Conservation (phyloP, 2,888 invertebrate species). For the Scelioninae gen. 2 region DNA sequence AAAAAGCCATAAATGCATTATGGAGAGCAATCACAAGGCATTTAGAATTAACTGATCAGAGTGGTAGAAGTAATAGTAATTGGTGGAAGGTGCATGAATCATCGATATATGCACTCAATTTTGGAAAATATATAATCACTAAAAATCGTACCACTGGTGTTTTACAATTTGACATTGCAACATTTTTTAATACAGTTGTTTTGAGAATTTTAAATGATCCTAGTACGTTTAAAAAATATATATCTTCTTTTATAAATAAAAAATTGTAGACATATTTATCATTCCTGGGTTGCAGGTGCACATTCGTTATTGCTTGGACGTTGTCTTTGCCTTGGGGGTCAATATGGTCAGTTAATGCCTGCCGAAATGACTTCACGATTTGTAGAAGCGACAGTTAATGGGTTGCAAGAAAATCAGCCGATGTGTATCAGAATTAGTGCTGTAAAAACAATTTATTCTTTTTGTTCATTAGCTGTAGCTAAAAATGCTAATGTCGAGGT, state of each 20-base stretch:
- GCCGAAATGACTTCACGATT: constrained; percentile 75
- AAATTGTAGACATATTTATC: background rate
- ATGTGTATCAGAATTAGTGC: constrained; percentile 78
- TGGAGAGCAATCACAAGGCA: constrained; percentile 79
- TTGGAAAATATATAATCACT: constrained; percentile 76
- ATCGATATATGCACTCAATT: constrained; percentile 80
- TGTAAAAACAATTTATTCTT: constrained; percentile 76
- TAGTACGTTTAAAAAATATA: constrained; percentile 60
- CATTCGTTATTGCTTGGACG: constrained; percentile 78
- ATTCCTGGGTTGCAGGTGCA: constrained; percentile 71
- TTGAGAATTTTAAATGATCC: constrained; percentile 75
- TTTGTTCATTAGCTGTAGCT: constrained; percentile 71
- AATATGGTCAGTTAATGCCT: constrained; percentile 76
- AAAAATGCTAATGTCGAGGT: constrained; percentile 62
- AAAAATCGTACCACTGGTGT: constrained; percentile 69
- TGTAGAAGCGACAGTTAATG: constrained; percentile 77
- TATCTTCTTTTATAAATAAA: background rate
- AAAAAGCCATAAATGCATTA: constrained; percentile 77
- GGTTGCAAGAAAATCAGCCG: constrained; percentile 76
- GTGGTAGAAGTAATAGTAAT: constrained; percentile 70
- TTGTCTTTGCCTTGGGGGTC: constrained; percentile 78
- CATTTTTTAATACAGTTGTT: constrained; percentile 76
- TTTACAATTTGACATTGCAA: constrained; percentile 71
- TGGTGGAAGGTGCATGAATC: constrained; percentile 84
- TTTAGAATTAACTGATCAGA: constrained; percentile 77